A percentile compares a stretch with the other conserved stretches of the same genome.
Evolutionary conservation across 2,113 vertebrate genomes (phyloP).

Genomic region (Crotalus tigris): DNA sequence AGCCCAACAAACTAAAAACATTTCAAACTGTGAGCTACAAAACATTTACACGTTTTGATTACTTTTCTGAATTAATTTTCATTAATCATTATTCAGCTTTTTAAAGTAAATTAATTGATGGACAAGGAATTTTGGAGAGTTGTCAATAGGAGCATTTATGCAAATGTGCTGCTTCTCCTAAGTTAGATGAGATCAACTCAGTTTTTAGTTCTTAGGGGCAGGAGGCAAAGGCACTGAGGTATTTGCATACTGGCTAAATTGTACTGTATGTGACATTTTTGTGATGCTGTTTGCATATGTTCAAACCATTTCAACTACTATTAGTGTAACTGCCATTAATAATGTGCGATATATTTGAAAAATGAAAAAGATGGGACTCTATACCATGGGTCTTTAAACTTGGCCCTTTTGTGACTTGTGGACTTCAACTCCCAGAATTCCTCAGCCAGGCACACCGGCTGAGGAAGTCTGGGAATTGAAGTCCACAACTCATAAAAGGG

Average conservation of each 20-base stretch:
- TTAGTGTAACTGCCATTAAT: not conserved
- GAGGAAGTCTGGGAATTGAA: no score
- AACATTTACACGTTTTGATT: conserved; percentile 22
- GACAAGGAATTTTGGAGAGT: not conserved
- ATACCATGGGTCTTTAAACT: no score
- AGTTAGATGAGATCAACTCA: conserved; percentile 15
- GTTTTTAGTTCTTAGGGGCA: conserved; percentile 26
- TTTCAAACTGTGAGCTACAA: conserved; percentile 14
- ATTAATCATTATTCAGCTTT: conserved; percentile 19
- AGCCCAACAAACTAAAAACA: not conserved
- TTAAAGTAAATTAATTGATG: conserved; percentile 23
- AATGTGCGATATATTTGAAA: not conserved
- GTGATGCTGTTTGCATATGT: not conserved
- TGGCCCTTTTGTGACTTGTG: no score
- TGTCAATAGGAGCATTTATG: not conserved
- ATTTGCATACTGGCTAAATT: not conserved
- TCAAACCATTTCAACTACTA: not conserved
- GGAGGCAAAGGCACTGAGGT: not conserved
- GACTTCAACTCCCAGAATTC: no score
- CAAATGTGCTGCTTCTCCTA: not conserved
- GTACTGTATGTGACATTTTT: not conserved
- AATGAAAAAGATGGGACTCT: not conserved
- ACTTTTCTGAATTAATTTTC: not conserved
- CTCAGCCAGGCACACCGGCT: no score
- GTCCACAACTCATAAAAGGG: no score